Base-by-base conservation (phyloP, 2,113 vertebrate species). In the Otolemur garnettii region DNA sequence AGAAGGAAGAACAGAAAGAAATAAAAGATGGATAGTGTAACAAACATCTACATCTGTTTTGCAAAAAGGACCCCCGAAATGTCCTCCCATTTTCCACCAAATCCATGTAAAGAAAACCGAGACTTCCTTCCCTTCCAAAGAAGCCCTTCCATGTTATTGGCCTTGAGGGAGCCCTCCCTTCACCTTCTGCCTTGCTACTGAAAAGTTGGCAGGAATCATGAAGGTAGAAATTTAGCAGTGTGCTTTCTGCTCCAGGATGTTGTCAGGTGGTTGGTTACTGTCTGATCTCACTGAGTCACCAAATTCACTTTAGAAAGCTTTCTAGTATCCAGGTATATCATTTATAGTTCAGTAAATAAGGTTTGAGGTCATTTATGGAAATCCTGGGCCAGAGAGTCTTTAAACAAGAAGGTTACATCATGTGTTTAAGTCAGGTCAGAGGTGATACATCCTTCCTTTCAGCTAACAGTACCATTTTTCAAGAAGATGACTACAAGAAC, bases 291-390 rank as follows among this genome's bases (percentile, higher is more conserved):
- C 33, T 77, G 5, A 89, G 30, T 64, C 35, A 64, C 35, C 33
- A 38, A 74, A 28, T 35, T 17, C 13, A 21, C 80, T 89, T 92
- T 33, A 59, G 77, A 69, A 66, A 91, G 68, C 22, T 71, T 59
- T 35, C n/a, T 21, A 3, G 7, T 62, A 11, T 59, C n/a, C 57
- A 64, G 28, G 26, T 4, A 45, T 84, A 24, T 33, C 59, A 64
- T 42, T 72, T 15, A 35, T 15, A 77, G 60, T 38, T 92, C 72
- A 84, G 6, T 53, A 60, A 92, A 84, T 59, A 35, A 2, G 4
- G 19, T 18, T 60, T 53, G 33, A 64, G 30, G 66, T 53, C 81
- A 78, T 93, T 90, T 95, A 60, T 80, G 35, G 84, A 79, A 88
- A 79, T 26, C 55, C 33, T 12, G 14, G 74, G 22, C 22, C 14